These are phyloP conservation scores for Potorous gilbertii DNA, from an alignment of 2,797 vertebrate genomes.

Conservation along the genomic window DNA sequence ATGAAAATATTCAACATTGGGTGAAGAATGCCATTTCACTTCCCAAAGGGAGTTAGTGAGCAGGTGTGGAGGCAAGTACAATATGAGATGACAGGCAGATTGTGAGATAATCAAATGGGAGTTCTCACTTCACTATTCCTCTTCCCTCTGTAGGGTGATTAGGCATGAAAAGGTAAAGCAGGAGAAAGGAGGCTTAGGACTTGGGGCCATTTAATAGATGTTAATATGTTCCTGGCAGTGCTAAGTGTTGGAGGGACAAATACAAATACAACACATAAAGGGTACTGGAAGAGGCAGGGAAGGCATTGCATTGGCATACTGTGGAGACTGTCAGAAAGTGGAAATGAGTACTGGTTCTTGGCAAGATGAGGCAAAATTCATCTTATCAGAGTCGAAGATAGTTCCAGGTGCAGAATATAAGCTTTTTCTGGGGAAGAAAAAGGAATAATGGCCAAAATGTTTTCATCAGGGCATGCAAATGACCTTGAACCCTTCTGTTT, in stretches of 20 bases:
- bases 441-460: neutral
- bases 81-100: too few relatives aligned
- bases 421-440: neutral
- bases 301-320: neutral
- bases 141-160: too few relatives aligned
- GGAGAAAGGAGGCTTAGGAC: neutral
- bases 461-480: neutral
- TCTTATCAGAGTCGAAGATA: neutral
- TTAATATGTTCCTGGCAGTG: neutral
- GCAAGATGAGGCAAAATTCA: neutral
- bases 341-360: neutral
- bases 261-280: neutral
- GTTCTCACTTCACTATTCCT: too few relatives aligned
- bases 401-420: neutral
- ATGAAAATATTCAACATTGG: neutral
- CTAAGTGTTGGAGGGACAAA: neutral
- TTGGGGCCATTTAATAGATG: too few relatives aligned
- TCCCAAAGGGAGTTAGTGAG: neutral
- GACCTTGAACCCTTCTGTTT: neutral
- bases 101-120: too few relatives aligned
- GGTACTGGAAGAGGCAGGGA: neutral
- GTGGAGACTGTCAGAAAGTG: neutral
- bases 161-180: neutral
- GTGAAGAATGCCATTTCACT: neutral
- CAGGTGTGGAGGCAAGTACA: too few relatives aligned